phyloP scores from a whole-genome alignment of 2,797 vertebrate genomes.

The Pangasius larnaudii region DNA sequence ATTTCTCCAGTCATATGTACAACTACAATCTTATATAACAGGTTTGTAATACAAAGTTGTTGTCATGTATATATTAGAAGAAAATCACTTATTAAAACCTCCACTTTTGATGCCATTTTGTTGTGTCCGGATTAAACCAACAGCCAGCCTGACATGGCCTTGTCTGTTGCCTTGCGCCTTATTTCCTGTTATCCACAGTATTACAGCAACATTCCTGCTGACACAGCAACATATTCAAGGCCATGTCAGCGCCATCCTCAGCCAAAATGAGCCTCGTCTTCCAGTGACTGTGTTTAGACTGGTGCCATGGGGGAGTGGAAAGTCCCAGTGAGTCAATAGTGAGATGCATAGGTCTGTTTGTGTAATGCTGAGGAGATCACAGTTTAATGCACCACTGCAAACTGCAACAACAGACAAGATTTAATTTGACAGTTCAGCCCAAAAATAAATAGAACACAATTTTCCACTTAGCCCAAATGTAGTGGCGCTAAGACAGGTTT shows the following conservation, averaged over 20 bases:
- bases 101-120: background rate
- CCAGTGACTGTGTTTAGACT: slow-evolving; percentile 30
- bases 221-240: slow-evolving; percentile 7
- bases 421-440: slow-evolving; percentile 29
- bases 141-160: background rate
- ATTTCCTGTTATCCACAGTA: slow-evolving; percentile 38
- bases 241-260: slow-evolving; percentile 22
- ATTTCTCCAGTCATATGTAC: background rate
- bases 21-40: background rate
- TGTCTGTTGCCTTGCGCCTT: background rate
- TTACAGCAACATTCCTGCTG: slow-evolving; percentile 22
- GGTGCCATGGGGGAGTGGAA: slow-evolving; percentile 23
- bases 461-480: background rate
- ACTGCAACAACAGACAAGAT: slow-evolving; percentile 34
- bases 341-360: slow-evolving; percentile 18
- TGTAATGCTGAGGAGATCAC: slow-evolving; percentile 30
- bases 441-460: slow-evolving; percentile 12
- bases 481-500: background rate
- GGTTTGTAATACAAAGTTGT: background rate
- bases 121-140: background rate
- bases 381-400: slow-evolving; percentile 47
- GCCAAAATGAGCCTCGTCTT: slow-evolving; percentile 21
- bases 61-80: background rate
- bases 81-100: background rate
- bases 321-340: slow-evolving; percentile 27